Conservation (phyloP, 2,888 invertebrate genomes). For the Agonopterix subpropinquella region DNA sequence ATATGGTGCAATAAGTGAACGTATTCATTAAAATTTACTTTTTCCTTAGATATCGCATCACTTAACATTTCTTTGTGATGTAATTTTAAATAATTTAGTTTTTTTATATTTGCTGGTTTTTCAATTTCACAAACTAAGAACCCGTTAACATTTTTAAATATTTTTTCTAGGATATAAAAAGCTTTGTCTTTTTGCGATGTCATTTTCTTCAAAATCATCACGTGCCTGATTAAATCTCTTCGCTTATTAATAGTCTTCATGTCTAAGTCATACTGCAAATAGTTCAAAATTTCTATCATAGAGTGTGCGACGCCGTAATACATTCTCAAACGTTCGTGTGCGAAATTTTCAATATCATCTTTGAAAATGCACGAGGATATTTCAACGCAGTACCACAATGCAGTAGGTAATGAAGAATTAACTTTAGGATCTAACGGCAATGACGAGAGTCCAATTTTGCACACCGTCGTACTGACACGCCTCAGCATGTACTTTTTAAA, state of each 20-base stretch:
- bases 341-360: constrained; percentile 21
- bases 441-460: constrained; percentile 32
- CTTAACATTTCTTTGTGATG: constrained; percentile 23
- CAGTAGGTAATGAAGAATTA: constrained; percentile 23
- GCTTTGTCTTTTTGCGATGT: constrained; percentile 18
- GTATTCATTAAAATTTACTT: constrained; percentile 25
- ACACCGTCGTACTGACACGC: constrained; percentile 26
- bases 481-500: constrained; percentile 31
- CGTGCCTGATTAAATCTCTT: constrained; percentile 23
- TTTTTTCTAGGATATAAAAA: constrained; percentile 23
- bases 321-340: constrained; percentile 29
- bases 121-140: constrained; percentile 29
- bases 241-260: constrained; percentile 22
- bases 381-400: constrained; percentile 27
- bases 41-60: constrained; percentile 17
- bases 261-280: constrained; percentile 27
- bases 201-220: constrained; percentile 27
- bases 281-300: constrained; percentile 32
- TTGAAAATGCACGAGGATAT: constrained; percentile 25
- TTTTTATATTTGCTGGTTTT: constrained; percentile 22
- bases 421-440: constrained; percentile 31
- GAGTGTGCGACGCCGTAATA: constrained; percentile 19
- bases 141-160: constrained; percentile 27
- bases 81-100: constrained; percentile 28
- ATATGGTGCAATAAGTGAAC: constrained; percentile 20